Conservation (phyloP, 2,888 invertebrate species). For the Tanypteryx hageni region DNA sequence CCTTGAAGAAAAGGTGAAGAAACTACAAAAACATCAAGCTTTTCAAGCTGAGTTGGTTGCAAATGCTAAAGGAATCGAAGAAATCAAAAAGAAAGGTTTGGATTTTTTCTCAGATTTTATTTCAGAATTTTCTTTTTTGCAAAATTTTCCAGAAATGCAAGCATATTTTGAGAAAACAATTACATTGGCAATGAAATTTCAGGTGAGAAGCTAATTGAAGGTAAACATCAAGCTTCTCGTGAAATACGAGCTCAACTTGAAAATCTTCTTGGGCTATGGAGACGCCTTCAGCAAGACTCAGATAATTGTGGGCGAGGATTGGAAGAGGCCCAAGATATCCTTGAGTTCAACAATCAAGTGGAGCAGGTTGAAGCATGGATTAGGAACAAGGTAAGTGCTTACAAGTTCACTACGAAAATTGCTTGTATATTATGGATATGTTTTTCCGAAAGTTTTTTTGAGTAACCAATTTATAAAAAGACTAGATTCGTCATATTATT, state of each 20-base stretch:
- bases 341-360: conserved; percentile 97
- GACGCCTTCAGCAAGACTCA: conserved; percentile 84
- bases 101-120: background rate
- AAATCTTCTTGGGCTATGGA: conserved; percentile 86
- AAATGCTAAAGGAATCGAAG: conserved; percentile 89
- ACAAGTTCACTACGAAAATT: background rate
- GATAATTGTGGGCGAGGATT: conserved; percentile 86
- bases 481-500: too few species aligned
- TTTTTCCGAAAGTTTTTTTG: conserved; percentile 15
- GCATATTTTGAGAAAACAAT: background rate
- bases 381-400: conserved; percentile 95
- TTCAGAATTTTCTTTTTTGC: background rate
- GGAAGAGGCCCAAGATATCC: conserved; percentile 97
- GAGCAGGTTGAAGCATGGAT: conserved; percentile 99
- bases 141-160: background rate
- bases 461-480: too few species aligned
- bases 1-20: conserved; percentile 96
- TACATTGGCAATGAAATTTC: conserved; percentile 63
- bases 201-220: conserved; percentile 83
- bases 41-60: conserved; percentile 95
- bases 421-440: conserved; percentile 37
- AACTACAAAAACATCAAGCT: conserved; percentile 95
- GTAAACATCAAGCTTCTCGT: conserved; percentile 83
- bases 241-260: conserved; percentile 84
- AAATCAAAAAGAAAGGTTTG: conserved; percentile 80